Percentiles rank a stretch among this genome's conserved stretches.
Conservation (phyloP, 2,888 invertebrate species). For the Meteorus cinctellus region DNA sequence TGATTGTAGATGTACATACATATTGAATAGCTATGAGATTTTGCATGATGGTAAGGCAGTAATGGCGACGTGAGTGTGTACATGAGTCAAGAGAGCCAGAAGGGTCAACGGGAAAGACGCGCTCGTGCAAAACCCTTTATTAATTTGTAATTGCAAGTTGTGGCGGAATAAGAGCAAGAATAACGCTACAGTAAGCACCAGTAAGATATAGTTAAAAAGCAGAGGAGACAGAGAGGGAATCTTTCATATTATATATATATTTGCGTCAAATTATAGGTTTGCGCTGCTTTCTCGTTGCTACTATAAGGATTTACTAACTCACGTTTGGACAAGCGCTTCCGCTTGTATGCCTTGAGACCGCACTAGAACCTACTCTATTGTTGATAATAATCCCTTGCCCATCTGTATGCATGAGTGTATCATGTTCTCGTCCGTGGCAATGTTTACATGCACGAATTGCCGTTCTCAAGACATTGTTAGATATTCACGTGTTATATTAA, state of each 20-base stretch:
- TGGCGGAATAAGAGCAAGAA: background rate
- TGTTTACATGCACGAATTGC: constrained; percentile 24
- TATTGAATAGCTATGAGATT: constrained; percentile 35
- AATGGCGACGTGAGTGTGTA: constrained; percentile 22
- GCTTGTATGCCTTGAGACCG: constrained; percentile 35
- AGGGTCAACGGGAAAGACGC: constrained; percentile 49
- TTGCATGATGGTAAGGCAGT: constrained; percentile 61
- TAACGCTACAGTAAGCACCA: constrained; percentile 36
- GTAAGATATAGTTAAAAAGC: constrained; percentile 27
- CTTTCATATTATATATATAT: constrained; percentile 47
- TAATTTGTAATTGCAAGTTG: constrained; percentile 67
- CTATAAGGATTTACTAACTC: constrained; percentile 63
- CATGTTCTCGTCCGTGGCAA: constrained; percentile 41
- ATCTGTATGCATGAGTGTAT: background rate
- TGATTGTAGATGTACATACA: constrained; percentile 20
- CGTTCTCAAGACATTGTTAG: background rate
- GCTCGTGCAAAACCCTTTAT: constrained; percentile 62
- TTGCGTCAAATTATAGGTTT: constrained; percentile 65
- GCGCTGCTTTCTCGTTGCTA: constrained; percentile 57
- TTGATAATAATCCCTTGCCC: constrained; percentile 14
- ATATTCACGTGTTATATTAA: background rate
- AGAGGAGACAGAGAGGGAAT: background rate
- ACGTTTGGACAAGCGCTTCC: constrained; percentile 50
- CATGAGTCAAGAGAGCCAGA: constrained; percentile 57
- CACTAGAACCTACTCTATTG: constrained; percentile 18